Evolutionary conservation across 2,797 vertebrate species (phyloP), one percentile per base, ranked within the genome.

Genomic region (Cyclopterus lumpus): DNA sequence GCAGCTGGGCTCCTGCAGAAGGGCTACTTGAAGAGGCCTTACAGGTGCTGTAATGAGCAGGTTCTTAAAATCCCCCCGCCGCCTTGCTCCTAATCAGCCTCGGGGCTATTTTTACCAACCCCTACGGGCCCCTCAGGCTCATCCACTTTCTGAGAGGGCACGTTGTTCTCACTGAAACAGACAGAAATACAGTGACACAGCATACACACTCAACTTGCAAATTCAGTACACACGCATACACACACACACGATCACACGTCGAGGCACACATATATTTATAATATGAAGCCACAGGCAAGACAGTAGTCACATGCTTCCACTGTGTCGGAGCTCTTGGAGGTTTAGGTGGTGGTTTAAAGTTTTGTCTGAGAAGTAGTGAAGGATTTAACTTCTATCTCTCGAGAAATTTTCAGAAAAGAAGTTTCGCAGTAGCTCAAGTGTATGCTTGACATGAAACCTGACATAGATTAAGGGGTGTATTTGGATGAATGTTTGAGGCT

Each of bases 11-110:
- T 93, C n/a, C 81, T 91, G 85, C 83, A 90, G 87, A 91, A 92
- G 81, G 91, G 89, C 85, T 86, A 86, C 87, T 91, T 91, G 89
- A 89, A 92, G 84, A 88, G 89, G 89, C 89, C 92, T 93, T 94
- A 92, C 92, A 93, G 93, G 93, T 93, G 92, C 89, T 75, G 91
- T 95, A 95, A 95, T 93, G 92, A 94, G 89, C 92, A 89, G 89
- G 88, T 89, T 94, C 94, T 93, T 91, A 90, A 92, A 92, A 91
- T 83, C 87, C 87, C 89, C 89, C 77, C 66, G 79, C 85, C 84
- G 85, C 88, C 88, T 90, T 86, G 68, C 86, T 93, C 89, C 90
- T 94, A 93, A 95, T 95, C 93, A 95, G 91, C 90, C 93, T 90
- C 75, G 54, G 87, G 91, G 93, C 93, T 94, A 94, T 94, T 95